phyloP scores from a whole-genome alignment of 2,113 vertebrate genomes.

The Pristiophorus japonicus region DNA sequence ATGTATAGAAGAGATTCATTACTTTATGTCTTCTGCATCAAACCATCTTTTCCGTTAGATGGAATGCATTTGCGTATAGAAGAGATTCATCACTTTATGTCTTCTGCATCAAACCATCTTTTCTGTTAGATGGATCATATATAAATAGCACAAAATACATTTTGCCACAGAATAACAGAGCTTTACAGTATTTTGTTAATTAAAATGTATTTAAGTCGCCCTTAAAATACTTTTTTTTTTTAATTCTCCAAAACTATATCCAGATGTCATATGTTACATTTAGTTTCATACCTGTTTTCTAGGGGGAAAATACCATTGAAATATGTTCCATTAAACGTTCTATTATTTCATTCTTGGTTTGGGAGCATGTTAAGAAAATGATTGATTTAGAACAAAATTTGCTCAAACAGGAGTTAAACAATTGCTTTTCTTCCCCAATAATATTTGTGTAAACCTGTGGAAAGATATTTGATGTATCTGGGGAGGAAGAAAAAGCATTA shows the following conservation, averaged over 20 bases:
- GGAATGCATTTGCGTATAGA: neutral
- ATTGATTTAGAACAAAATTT: neutral
- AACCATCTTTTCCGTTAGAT: neutral
- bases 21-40: neutral
- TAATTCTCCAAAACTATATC: neutral
- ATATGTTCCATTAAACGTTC: neutral
- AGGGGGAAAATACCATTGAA: neutral
- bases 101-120: neutral
- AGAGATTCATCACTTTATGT: neutral
- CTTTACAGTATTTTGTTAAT: neutral
- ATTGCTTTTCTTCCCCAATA: neutral
- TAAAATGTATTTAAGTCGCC: neutral
- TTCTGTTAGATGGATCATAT: neutral
- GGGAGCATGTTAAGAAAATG: neutral
- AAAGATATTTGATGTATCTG: neutral
- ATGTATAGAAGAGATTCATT: neutral
- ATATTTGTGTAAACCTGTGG: neutral
- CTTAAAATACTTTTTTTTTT: neutral
- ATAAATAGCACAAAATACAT: neutral
- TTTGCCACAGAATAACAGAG: neutral
- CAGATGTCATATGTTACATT: neutral
- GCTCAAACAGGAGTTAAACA: neutral
- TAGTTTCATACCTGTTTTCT: neutral
- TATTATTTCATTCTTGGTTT: neutral
- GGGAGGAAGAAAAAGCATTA: neutral